Conservation (phyloP, 2,888 invertebrate species). For the Nemotelus pantherinus region DNA sequence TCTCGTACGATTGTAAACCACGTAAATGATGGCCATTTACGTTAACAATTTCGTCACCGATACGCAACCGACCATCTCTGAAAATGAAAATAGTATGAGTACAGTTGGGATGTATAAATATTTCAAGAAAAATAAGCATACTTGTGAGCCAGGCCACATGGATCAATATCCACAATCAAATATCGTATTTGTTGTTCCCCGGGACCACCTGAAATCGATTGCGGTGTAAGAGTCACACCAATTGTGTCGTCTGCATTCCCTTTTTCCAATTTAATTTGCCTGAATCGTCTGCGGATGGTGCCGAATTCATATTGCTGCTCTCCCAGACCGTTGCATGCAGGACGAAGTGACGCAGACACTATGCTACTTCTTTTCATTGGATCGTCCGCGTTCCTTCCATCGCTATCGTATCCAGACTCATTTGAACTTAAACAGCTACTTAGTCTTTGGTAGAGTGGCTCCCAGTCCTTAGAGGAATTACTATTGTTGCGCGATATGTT, state of each 20-base stretch:
- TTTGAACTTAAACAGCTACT: conserved; percentile 83
- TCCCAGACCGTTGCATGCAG: conserved; percentile 58
- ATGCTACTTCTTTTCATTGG: conserved; percentile 63
- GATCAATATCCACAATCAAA: conserved; percentile 72
- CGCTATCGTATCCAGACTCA: conserved; percentile 86
- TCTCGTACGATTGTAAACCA: conserved; percentile 75
- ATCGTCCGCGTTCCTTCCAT: conserved; percentile 72
- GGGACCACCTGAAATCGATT: conserved; percentile 65
- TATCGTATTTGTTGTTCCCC: conserved; percentile 71
- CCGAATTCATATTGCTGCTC: conserved; percentile 67
- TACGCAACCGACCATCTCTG: conserved; percentile 82
- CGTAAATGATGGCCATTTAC: conserved; percentile 85
- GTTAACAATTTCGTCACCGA: conserved; percentile 90
- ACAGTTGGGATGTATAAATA: neutral
- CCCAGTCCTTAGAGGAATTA: conserved; percentile 69
- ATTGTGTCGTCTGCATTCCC: conserved; percentile 74
- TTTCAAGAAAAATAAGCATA: conserved; percentile 53
- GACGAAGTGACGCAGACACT: conserved; percentile 35
- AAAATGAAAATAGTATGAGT: conserved; percentile 51
- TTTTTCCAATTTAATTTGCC: conserved; percentile 74
- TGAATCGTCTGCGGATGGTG: conserved; percentile 71
- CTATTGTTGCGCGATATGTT: conserved; percentile 68
- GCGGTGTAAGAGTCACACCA: conserved; percentile 77
- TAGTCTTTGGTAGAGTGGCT: conserved; percentile 71
- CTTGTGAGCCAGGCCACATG: conserved; percentile 72